Evolutionary conservation across 2,113 vertebrate genomes (phyloP), one percentile per base, ranked within the genome.

Genomic region (Syrmaticus mikado): DNA sequence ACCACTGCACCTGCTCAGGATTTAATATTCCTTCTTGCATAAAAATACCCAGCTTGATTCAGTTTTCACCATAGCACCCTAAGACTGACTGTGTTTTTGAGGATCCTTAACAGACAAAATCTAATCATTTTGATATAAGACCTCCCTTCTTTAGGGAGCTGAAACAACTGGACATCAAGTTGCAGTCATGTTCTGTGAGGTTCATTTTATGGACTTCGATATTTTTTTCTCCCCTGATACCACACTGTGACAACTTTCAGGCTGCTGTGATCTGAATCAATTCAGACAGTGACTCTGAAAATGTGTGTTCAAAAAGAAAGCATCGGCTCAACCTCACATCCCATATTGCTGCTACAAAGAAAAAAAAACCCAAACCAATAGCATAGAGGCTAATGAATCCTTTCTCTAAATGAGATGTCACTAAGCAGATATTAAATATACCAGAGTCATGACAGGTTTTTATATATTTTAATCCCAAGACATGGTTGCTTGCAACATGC

Each of bases 1-100:
- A 92, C 75, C 61, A n/a, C 87, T 79, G 82, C 93, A 97, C 92
- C 92, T 97, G 94, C 81, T 95, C 75, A 57, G 75, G 90, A 81
- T 58, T 95, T 92, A 92, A 92, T 87, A 95, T 94, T 87, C 53
- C 57, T 75, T 78, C 82, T 87, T 82, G 53, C 72, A 67, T 66
- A 73, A 83, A 96, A 93, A 93, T 82, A 91, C 32, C 72, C 75
- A 25, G 5, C 73, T 95, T 22, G 24, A 58, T 82, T 87, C 18
- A 80, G 46, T 52, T 79, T 96, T 68, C 21, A 55, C 16, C n/a
- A 66, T 16, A 55, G 52, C 30, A 77, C 27, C 16, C 11, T 43
- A 89, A 74, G 38, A 40, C 6, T 80, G 32, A 28, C 22, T 65
- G 13, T 65, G 18, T 79, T 55, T 55, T 16, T 65, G 46, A 82